Evolutionary conservation across 2,797 vertebrate species (phyloP).

Genomic region (Cyprinella venusta): DNA sequence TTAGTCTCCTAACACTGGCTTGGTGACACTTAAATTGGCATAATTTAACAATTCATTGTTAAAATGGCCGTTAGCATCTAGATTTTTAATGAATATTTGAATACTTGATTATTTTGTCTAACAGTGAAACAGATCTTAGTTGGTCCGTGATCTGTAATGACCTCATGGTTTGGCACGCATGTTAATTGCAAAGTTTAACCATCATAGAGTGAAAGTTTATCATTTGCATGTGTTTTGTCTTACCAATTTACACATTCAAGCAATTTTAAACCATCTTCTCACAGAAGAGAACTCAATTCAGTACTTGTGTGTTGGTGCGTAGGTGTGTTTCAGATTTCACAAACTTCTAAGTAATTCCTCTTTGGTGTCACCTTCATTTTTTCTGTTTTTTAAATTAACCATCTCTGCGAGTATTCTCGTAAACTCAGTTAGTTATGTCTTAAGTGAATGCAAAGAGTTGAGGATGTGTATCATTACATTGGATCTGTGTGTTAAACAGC

Average conservation of each 20-base stretch:
- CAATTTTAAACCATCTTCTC: background rate
- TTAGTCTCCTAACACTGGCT: background rate
- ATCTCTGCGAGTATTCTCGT: background rate
- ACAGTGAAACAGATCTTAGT: background rate
- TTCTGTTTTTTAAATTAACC: background rate
- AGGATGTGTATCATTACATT: no score
- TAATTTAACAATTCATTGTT: background rate
- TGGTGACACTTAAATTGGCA: background rate
- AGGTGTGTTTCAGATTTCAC: background rate
- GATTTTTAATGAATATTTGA: background rate
- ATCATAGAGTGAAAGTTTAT: background rate
- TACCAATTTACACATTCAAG: background rate
- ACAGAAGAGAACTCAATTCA: background rate
- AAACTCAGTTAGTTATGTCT: background rate
- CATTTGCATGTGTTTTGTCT: background rate
- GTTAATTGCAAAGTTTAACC: background rate
- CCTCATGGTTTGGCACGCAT: background rate
- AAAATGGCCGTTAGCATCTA: background rate
- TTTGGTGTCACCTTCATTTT: background rate
- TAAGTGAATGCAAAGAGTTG: no score
- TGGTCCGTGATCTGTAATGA: background rate
- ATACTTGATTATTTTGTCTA: background rate
- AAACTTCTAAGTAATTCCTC: background rate
- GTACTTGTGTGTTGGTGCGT: background rate
- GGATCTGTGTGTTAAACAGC: no score